Percentiles rank a stretch among this genome's conserved stretches.
Evolutionary conservation across 2,113 vertebrate genomes (phyloP).

Genomic region (Eulemur rufifrons): DNA sequence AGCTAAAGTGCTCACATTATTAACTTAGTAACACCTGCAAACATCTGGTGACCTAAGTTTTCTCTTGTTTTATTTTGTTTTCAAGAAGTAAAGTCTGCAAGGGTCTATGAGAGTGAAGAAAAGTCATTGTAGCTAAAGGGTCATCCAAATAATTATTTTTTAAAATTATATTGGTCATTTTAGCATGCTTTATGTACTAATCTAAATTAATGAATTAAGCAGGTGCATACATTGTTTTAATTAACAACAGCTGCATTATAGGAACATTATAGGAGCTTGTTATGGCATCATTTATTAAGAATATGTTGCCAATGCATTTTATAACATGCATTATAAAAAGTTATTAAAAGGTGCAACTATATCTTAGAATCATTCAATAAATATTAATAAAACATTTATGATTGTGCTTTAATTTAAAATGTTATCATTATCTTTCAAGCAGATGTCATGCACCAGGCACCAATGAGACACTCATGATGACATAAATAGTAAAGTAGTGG

Average conservation of each 20-base stretch:
- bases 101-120: neutral
- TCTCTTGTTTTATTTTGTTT: neutral
- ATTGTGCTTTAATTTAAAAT: slow-evolving; percentile 48
- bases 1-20: neutral
- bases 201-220: slow-evolving; percentile 39
- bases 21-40: neutral
- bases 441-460: neutral
- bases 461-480: neutral
- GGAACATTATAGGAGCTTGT: neutral
- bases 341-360: slow-evolving; percentile 20
- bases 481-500: neutral
- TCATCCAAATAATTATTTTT: slow-evolving; percentile 28
- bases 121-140: neutral
- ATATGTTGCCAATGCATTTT: slow-evolving; percentile 44
- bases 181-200: slow-evolving; percentile 23
- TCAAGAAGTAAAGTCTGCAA: neutral
- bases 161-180: slow-evolving; percentile 44
- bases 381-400: slow-evolving; percentile 67
- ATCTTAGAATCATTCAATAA: slow-evolving; percentile 63
- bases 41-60: neutral
- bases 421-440: slow-evolving; percentile 46
- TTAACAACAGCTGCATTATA: slow-evolving; percentile 63
- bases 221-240: slow-evolving; percentile 47
- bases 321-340: slow-evolving; percentile 45
- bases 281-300: slow-evolving; percentile 59